Evolutionary conservation across 2,888 invertebrate genomes (phyloP), one percentile per base, ranked within the genome.

Genomic region (Andrena bicolor): DNA sequence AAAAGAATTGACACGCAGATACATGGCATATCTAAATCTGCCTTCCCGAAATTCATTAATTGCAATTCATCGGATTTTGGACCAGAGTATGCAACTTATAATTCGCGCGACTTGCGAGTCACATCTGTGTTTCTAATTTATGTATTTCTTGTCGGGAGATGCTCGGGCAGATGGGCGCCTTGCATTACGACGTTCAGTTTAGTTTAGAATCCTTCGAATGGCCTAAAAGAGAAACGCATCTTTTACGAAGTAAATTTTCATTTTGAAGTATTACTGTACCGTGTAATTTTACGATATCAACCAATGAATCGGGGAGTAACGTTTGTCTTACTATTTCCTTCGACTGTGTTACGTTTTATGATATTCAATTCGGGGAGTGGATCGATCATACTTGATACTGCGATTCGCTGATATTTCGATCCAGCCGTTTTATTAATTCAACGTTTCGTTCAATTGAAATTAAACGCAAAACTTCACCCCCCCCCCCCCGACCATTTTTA

Each of bases 1-100:
- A 60, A 82, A 86, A 77, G 69, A 78, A 82, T 88, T 86, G 76
- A 84, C 86, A 80, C 76, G 82, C 87, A 85, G 82, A 81, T 84
- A 81, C 76, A 83, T 83, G 69, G 85, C 86, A 88, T 87, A 86
- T 86, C 86, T 82, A 86, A 82, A 80, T 87, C 83, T 88, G 88
- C 86, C 86, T 88, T 88, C 76, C 61, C 66, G 71, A 80, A 53
- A 74, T 61, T 60, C 69, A 56, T 77, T 80, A 56, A 85, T 76
- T 63, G 56, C 51, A 71, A 78, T 70, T 68, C 30, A 75, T 78
- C 75, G 69, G 78, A 76, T 86, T 87, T 86, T 82, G 87, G 84
- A 85, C 82, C 82, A 87, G 86, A 87, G 88, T 78, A 53, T 79
- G 76, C 76, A 85, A 77, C 60, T 74, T 76, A 53, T 63, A 28